Base-by-base conservation (phyloP, 64 coral and sea anemone genomes). In the Acropora yongei region DNA sequence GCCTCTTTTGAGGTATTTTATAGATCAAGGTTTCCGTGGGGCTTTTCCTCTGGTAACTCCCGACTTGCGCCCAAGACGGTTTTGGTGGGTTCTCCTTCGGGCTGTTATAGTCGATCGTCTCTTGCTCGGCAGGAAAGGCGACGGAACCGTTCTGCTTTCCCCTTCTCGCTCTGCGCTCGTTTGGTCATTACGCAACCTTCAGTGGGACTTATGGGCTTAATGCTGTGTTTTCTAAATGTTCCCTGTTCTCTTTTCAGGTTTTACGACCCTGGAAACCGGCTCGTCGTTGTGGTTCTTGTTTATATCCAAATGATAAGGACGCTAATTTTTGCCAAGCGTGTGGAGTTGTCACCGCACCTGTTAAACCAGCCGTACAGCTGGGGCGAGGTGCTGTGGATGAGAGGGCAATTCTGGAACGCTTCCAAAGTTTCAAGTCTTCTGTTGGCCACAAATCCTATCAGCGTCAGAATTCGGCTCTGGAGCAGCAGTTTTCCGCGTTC, bases 291-390 rank as follows among this genome's bases (percentile, higher is more conserved):
- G 51, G 51, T 55, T 55, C 51, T 75, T 89, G 74, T 68, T 44
- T 89, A 3, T 90, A 82, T 19, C 78, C 78, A 0, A 90, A 90
- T 51, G 88, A 89, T 44, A 43, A 5, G 13, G 75, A 88, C 5
- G 86, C 86, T 49, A 61, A 76, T 18, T 88, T 88, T 44, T 89
- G 88, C 41, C 76, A 89, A 19, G 88, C 88, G 78, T 89, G 88
- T 45, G 75, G 88, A 44, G 39, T 14, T 2, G 69, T 9, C 3
- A 57, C 6, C 12, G n/a, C 17, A 8, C 65, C 42, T 45, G 6
- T 20, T 3, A 3, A 17, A 12, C n/a, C 30, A 41, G 65, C 16
- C 43, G 53, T 69, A 8, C 80, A 20, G 4, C n/a, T 10, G 4
- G 39, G 19, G 74, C 14, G 18, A 9, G 51, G 51, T 55, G 5